These are phyloP conservation scores for Camponotus floridanus DNA, from an alignment of 1,140 invertebrate species.

Conservation along the genomic window DNA sequence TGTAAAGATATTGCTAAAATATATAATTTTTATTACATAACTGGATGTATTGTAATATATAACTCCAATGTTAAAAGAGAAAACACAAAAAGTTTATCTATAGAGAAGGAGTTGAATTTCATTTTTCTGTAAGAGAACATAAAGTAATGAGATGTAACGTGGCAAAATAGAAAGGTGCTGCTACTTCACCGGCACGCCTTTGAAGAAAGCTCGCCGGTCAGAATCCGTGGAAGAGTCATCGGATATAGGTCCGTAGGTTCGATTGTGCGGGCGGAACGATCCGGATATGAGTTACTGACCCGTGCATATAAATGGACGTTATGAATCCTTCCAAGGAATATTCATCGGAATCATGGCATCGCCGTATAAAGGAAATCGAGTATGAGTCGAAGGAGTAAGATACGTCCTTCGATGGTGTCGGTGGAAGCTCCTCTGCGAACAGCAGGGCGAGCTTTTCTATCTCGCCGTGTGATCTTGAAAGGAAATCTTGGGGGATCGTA, in stretches of 20 bases:
- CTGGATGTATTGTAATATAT: not conserved
- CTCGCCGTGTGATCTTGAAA: constrained; percentile 68
- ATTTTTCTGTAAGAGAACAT: constrained; percentile 2
- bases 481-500: constrained; percentile 73
- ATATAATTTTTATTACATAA: not conserved
- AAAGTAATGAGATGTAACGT: constrained; percentile 38
- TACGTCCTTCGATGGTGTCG: constrained; percentile 15
- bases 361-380: constrained; percentile 74
- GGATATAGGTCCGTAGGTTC: constrained; percentile 25
- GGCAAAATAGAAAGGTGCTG: constrained; percentile 36
- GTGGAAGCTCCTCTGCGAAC: not conserved
- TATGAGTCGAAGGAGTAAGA: constrained; percentile 59
- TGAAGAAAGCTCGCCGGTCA: not conserved
- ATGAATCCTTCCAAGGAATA: constrained; percentile 75
- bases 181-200: not conserved
- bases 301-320: constrained; percentile 76
- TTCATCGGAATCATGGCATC: constrained; percentile 69
- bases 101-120: not conserved
- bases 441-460: constrained; percentile 64
- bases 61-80: not conserved
- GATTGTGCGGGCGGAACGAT: constrained; percentile 43
- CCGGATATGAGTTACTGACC: constrained; percentile 75
- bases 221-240: constrained; percentile 39
- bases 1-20: not conserved
- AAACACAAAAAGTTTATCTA: not conserved